Evolutionary conservation across 2,113 vertebrate species (phyloP).

Genomic region (Otus sunia): DNA sequence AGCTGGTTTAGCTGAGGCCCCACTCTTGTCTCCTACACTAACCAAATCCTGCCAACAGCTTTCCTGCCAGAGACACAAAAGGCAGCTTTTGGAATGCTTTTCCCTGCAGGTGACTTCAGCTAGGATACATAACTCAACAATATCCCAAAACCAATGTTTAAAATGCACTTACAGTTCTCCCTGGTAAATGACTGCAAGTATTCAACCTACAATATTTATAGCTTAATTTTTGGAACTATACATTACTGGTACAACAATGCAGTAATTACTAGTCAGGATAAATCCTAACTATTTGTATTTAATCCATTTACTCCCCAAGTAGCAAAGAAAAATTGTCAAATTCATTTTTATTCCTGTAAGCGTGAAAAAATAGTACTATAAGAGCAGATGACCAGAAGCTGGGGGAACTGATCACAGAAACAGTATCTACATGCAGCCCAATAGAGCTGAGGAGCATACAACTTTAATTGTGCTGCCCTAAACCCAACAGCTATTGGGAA

Average conservation of each 20-base stretch:
- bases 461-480: not conserved
- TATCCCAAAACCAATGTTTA: not conserved
- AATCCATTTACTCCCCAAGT: not conserved
- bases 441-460: not conserved
- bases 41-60: slow-evolving; percentile 6
- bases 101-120: not conserved
- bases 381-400: not conserved
- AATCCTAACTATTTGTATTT: not conserved
- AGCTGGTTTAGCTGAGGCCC: not conserved
- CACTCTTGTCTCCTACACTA: not conserved
- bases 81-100: not conserved
- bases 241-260: not conserved
- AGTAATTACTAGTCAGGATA: not conserved
- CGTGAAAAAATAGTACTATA: not conserved
- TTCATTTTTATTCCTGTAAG: not conserved
- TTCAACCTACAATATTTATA: not conserved
- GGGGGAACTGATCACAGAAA: not conserved
- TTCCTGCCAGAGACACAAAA: not conserved
- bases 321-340: not conserved
- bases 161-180: not conserved
- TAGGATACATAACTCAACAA: not conserved
- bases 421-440: not conserved
- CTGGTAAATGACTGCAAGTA: not conserved
- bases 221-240: not conserved
- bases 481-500: not conserved